phyloP scores from a whole-genome alignment of 2,797 vertebrate species.

The Hypotaenidia okinawae region DNA sequence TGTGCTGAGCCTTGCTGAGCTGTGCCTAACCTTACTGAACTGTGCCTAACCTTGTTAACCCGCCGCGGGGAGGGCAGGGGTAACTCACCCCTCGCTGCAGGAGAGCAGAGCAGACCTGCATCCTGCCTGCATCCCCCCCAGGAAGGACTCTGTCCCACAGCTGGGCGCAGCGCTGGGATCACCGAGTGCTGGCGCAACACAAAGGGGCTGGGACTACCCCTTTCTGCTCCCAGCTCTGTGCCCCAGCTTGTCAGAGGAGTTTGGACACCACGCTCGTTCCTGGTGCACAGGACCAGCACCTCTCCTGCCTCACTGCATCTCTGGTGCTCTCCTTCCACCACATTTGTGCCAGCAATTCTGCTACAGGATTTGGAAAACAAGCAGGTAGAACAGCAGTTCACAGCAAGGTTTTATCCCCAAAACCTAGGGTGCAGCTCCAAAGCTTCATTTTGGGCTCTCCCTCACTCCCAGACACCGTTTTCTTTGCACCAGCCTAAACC shows the following conservation, averaged over 20 bases:
- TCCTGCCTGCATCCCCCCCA: neutral
- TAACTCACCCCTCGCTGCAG: neutral
- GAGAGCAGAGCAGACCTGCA: fast-evolving
- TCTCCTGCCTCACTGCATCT: neutral
- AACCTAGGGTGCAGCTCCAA: neutral
- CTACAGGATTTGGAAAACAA: neutral
- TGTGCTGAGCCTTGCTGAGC: neutral
- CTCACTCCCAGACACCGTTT: neutral
- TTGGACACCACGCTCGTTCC: neutral
- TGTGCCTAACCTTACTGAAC: neutral
- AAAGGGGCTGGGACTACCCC: neutral
- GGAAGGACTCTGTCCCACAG: neutral
- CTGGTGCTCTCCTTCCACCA: neutral
- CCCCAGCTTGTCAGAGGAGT: neutral
- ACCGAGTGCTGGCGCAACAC: neutral
- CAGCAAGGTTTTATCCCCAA: neutral
- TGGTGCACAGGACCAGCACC: neutral
- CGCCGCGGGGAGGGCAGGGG: neutral
- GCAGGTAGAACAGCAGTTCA: neutral
- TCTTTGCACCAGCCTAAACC: neutral
- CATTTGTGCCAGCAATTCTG: neutral
- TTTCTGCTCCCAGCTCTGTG: neutral
- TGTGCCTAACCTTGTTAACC: neutral
- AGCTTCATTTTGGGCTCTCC: neutral
- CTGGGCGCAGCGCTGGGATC: neutral